Base-by-base conservation (phyloP, 2,888 invertebrate genomes). In the Phrixothrix hirtus region DNA sequence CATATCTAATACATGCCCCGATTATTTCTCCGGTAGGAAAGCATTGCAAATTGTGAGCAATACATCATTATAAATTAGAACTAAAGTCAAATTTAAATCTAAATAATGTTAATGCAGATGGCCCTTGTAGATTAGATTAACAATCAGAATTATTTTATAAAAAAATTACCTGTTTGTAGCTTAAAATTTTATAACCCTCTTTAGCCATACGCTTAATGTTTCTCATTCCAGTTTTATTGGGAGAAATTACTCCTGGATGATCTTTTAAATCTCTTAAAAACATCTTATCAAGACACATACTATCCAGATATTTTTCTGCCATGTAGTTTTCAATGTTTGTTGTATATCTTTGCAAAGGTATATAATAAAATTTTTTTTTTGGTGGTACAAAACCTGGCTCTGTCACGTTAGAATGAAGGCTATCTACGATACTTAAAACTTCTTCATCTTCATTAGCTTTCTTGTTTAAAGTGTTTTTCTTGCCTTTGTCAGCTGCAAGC, bases 291-390 rank as follows among this genome's bases (percentile, higher is more conserved):
- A 62, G 55, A 26, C 74, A 74, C 64, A 80, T 67, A 2, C 62
- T 60, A 15, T 76, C 76, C 30, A 80, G 64, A 58, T 79, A 79
- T 44, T 73, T 72, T 42, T 71, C 71, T 0, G 76, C 76, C 67
- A 78, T 71, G 15, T 75, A 72, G 47, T 74, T 74, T 42, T 73
- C 67, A 12, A 75, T 72, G 31, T 76, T 76, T 0, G 66, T 68
- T 0, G 75, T 76, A 50, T 69, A 69, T n/a, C 64, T 61, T 54
- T 76, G 76, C n/a, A 74, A 51, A 1, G 76, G 76, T 7, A 5
- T 21, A 7, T 21, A 21, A 21, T 2, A 11, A 13, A 31, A 31
- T n/a, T 3, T 5, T 29, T 29, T 29, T n/a, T 3, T 3, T 13
- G 31, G 31, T 31, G 11, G 4, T 13, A 11, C 3, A 13, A 2